phyloP scores from a whole-genome alignment of 1,140 invertebrate species.

The Sycobia sp. region DNA sequence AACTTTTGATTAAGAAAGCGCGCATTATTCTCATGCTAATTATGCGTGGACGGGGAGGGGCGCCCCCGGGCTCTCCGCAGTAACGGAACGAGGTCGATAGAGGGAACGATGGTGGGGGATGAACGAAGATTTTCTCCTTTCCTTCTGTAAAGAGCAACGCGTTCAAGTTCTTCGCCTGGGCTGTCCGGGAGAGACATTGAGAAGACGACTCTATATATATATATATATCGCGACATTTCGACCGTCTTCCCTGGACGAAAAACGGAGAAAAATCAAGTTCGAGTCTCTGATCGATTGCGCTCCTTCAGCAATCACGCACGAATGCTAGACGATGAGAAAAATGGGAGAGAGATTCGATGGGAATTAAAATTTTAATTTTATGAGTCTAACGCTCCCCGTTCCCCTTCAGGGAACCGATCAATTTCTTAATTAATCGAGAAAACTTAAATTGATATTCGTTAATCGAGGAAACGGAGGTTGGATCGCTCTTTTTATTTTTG shows the following conservation, averaged over 20 bases:
- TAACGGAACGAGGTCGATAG: slow-evolving; percentile 38
- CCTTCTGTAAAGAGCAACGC: not conserved
- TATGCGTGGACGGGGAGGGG: slow-evolving; percentile 38
- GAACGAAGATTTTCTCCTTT: slow-evolving; percentile 1
- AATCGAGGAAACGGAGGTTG: slow-evolving; percentile 17
- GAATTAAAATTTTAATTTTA: slow-evolving; percentile 33
- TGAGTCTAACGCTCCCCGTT: not conserved
- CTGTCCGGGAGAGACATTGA: too few species aligned
- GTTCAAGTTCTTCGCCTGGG: slow-evolving; percentile 21
- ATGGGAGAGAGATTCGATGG: slow-evolving; percentile 7
- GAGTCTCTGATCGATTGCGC: slow-evolving; percentile 22
- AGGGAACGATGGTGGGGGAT: too few species aligned
- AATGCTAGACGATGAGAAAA: too few species aligned
- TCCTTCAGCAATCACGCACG: too few species aligned
- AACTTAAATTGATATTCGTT: slow-evolving; percentile 33
- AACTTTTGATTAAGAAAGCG: slow-evolving; percentile 58
- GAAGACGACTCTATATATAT: too few species aligned
- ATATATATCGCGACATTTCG: too few species aligned
- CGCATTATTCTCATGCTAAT: slow-evolving; percentile 58
- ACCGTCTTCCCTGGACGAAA: not conserved
- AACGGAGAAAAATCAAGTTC: slow-evolving; percentile 19
- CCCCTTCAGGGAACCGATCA: not conserved
- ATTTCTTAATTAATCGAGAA: slow-evolving; percentile 37
- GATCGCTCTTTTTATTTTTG: too few species aligned
- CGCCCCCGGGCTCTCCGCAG: slow-evolving; percentile 38